These are phyloP conservation scores for Atrina japonica DNA, from an alignment of 2,888 invertebrate genomes.

Conservation along the genomic window DNA sequence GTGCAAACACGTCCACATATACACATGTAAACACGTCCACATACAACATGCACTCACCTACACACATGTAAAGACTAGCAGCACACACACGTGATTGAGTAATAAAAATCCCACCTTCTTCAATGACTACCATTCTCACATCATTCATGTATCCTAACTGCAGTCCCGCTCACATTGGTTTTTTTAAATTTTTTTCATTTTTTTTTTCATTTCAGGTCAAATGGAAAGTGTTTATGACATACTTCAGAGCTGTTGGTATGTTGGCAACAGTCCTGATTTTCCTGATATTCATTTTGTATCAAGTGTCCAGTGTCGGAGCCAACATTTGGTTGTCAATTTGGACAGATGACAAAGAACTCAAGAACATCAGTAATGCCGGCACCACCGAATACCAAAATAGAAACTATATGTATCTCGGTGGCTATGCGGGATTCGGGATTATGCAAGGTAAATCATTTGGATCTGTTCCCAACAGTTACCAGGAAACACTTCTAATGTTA, in stretches of 20 bases:
- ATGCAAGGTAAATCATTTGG: constrained; percentile 69
- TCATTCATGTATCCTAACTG: no score
- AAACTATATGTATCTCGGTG: constrained; percentile 79
- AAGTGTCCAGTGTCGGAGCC: constrained; percentile 69
- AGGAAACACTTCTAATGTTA: no score
- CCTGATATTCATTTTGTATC: constrained; percentile 77
- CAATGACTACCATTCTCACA: no score
- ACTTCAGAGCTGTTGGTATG: constrained; percentile 89
- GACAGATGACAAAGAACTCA: constrained; percentile 75
- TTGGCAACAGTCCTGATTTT: constrained; percentile 90
- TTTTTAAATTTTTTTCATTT: background rate
- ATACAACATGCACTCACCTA: no score
- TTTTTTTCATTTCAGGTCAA: constrained; percentile 84
- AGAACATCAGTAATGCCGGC: constrained; percentile 59
- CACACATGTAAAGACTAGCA: no score
- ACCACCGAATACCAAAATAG: constrained; percentile 53
- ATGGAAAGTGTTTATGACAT: constrained; percentile 93
- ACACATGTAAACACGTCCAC: no score
- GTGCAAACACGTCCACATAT: no score
- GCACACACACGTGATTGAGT: no score
- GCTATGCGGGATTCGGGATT: constrained; percentile 80
- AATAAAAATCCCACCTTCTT: no score
- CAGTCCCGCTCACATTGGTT: no score
- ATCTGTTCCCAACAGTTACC: no score
- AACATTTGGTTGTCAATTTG: constrained; percentile 78